Evolutionary conservation across 2,888 invertebrate species (phyloP), one percentile per base, ranked within the genome.

Genomic region (Caenorhabditis panamensis): DNA sequence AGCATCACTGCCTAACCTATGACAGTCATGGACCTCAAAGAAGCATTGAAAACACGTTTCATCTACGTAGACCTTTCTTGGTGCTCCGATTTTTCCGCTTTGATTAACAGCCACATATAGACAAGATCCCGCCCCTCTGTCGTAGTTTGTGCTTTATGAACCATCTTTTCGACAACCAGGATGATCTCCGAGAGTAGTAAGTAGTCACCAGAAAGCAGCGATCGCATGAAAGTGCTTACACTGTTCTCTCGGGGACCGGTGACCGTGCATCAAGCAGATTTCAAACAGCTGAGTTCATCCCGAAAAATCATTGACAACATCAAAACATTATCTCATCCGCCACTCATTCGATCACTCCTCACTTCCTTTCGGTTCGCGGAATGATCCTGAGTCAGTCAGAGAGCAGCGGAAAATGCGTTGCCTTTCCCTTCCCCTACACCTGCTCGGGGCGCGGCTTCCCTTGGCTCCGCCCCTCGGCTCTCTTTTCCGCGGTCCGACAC

Each of bases 171-270:
- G n/a, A n/a, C 24, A 63, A 41, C 41, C 2, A 2, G 51, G 54
- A 53, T 53, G 62, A 63, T 53, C 71, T 63, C 37, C 26, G 71
- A 26, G 24, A 20, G 59, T 51, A 13, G 16, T 41, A 11, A 6
- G 58, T 62, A 56, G 44, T 62, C 56, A 64, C n/a, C 56, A 37
- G 44, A 72, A 54, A 73, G 8, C 64, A 49, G 26, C 64, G n/a
- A n/a, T n/a, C n/a, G 49, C 51, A 51, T 73, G 64, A 64, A 64
- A 59, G 73, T 64, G 51, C 73, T 73, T 56, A 72, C 44, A 72
- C 62, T 54, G 73, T 73, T 73, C 56, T 73, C 54, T 51, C 53
- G 67, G 49, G 20, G 67, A 18, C 22, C 58, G 41, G 0, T 56
- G 36, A 61, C 26, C 24, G 18, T 24, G 18, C 16, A 49, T n/a